These are phyloP conservation scores for Phanerotoma sp. DNA, from an alignment of 2,888 invertebrate species.

Conservation along the genomic window DNA sequence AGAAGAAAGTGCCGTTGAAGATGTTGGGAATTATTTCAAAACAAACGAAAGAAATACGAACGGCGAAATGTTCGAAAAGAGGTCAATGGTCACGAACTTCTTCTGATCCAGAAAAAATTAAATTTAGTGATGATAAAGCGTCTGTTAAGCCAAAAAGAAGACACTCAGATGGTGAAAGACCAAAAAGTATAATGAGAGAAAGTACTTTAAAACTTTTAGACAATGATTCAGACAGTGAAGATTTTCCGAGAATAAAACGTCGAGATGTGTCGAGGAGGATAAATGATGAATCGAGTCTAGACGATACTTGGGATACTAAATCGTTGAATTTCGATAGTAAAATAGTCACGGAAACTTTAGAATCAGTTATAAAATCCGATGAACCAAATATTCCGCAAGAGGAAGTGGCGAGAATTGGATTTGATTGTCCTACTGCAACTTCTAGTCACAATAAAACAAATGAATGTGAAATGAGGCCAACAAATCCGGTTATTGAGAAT, in stretches of 20 bases:
- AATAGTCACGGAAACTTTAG: not conserved
- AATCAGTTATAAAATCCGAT: not conserved
- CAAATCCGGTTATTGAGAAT: not conserved
- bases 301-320: slow-evolving; percentile 5
- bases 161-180: slow-evolving; percentile 18
- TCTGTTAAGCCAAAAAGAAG: slow-evolving; percentile 10
- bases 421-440: slow-evolving; percentile 6
- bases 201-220: slow-evolving; percentile 3
- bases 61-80: slow-evolving; percentile 1
- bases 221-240: slow-evolving; percentile 20
- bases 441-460: slow-evolving; percentile 13
- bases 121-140: not conserved
- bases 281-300: slow-evolving; percentile 10
- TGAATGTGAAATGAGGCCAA: not conserved
- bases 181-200: not conserved
- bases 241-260: slow-evolving; percentile 10
- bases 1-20: slow-evolving; percentile 41
- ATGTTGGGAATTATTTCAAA: slow-evolving; percentile 26
- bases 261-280: not conserved
- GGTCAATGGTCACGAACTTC: slow-evolving; percentile 9
- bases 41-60: not conserved
- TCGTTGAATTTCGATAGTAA: not conserved
- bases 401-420: slow-evolving; percentile 9
- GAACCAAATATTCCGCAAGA: not conserved
- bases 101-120: slow-evolving; percentile 7